These are phyloP conservation scores for Heteropelma amictum DNA, from an alignment of 2,888 invertebrate species.

Conservation along the genomic window DNA sequence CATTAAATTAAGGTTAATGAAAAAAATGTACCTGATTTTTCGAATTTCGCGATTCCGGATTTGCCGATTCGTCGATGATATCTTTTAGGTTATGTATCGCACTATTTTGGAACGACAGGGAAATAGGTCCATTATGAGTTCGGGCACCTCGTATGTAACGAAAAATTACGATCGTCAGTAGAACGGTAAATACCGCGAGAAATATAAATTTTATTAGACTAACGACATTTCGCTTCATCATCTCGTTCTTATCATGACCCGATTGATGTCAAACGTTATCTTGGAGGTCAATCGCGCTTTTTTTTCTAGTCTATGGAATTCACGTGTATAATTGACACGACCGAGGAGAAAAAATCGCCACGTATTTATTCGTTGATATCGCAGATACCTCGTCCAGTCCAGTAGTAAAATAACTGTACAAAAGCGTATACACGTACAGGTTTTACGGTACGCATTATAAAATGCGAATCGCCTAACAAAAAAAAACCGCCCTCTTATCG, in stretches of 20 bases:
- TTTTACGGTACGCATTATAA: too few relatives aligned
- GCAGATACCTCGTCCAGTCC: too few relatives aligned
- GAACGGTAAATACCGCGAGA: slow-evolving; percentile 71
- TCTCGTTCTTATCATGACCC: slow-evolving; percentile 59
- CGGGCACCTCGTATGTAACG: slow-evolving; percentile 68
- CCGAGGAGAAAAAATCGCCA: not conserved
- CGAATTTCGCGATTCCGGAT: not conserved
- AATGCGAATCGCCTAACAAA: too few relatives aligned
- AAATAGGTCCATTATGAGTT: slow-evolving; percentile 52
- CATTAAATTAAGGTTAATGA: not conserved
- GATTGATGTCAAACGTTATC: not conserved
- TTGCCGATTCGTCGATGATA: not conserved
- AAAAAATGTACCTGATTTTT: slow-evolving; percentile 13
- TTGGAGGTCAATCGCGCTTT: not conserved
- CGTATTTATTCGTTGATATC: too few relatives aligned
- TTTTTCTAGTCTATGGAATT: not conserved
- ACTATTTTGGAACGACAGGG: slow-evolving; percentile 35
- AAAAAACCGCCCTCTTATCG: too few relatives aligned
- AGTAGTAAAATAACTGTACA: too few relatives aligned
- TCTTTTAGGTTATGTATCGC: slow-evolving; percentile 12
- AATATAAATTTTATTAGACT: slow-evolving; percentile 74
- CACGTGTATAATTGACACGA: not conserved
- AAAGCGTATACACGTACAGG: too few relatives aligned
- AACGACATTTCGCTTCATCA: slow-evolving; percentile 76
- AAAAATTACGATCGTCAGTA: slow-evolving; percentile 73